Percentiles rank a stretch among this genome's conserved stretches.
Evolutionary conservation across 2,888 invertebrate species (phyloP).

Genomic region (Drosophila greeni): DNA sequence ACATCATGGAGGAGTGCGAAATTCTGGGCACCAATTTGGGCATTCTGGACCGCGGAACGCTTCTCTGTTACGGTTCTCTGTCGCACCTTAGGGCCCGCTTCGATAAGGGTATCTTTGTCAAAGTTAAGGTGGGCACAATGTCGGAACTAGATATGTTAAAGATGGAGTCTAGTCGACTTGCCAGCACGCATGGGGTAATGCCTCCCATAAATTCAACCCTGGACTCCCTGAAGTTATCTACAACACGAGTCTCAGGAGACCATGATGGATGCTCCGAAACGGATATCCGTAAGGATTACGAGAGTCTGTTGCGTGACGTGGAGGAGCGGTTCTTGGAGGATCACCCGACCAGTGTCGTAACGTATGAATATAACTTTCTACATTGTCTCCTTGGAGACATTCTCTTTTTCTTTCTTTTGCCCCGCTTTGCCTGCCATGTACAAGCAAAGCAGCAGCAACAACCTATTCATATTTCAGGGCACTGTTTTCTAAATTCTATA

Average conservation of each 20-base stretch:
- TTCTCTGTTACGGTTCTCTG: conserved; percentile 85
- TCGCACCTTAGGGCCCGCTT: conserved; percentile 87
- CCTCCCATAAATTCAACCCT: not conserved
- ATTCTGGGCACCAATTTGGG: conserved; percentile 86
- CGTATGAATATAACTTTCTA: conserved; percentile 29
- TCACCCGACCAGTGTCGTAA: conserved; percentile 39
- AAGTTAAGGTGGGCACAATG: conserved; percentile 71
- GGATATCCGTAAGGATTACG: conserved; percentile 1
- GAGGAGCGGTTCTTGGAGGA: conserved; percentile 25
- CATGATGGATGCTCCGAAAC: too few species aligned
- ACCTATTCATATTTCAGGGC: not conserved
- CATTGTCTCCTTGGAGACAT: too few species aligned
- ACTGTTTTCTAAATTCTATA: not conserved
- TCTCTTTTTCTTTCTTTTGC: not conserved
- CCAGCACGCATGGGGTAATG: fast-evolving
- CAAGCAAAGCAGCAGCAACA: not conserved
- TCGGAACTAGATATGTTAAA: conserved; percentile 12
- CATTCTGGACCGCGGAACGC: conserved; percentile 87
- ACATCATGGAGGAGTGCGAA: conserved; percentile 91
- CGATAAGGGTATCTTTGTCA: conserved; percentile 74
- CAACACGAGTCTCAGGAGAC: too few species aligned
- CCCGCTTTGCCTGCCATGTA: not conserved
- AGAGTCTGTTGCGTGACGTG: conserved; percentile 8
- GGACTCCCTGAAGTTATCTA: not conserved
- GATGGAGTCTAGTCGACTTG: not conserved